Conservation (phyloP, 2,888 invertebrate genomes). For the Himalopsyche anomala region DNA sequence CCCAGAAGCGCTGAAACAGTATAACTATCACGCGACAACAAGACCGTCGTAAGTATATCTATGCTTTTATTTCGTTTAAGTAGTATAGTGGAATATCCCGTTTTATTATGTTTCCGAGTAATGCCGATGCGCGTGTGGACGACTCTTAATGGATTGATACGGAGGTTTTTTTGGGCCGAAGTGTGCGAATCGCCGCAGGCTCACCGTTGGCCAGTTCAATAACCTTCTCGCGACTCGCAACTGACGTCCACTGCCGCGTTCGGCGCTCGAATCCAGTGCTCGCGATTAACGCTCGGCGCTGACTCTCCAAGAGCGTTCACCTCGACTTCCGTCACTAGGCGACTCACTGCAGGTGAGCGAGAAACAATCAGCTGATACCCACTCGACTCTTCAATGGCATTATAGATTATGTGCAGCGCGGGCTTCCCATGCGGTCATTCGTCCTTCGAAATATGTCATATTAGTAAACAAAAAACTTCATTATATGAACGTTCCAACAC, state of each 20-base stretch:
- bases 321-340: conserved; percentile 13
- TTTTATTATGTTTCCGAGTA: neutral
- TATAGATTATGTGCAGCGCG: too few species aligned
- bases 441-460: too few species aligned
- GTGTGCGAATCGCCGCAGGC: conserved; percentile 58
- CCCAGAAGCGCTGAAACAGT: too few species aligned
- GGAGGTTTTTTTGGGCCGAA: conserved; percentile 41
- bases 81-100: neutral
- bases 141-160: conserved; percentile 20
- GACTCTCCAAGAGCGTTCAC: neutral
- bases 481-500: too few species aligned
- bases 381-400: too few species aligned
- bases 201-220: conserved; percentile 48
- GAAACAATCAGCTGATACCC: neutral
- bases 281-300: neutral
- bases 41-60: too few species aligned
- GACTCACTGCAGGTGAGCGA: conserved; percentile 9
- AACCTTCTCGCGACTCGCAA: neutral
- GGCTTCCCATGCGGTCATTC: too few species aligned
- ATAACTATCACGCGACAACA: too few species aligned
- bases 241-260: conserved; percentile 4
- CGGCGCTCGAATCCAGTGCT: neutral
- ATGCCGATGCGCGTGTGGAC: neutral
- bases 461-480: too few species aligned
- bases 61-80: too few species aligned